These are phyloP conservation scores for Zaprionus ghesquierei DNA, from an alignment of 1,140 invertebrate genomes.

Conservation along the genomic window DNA sequence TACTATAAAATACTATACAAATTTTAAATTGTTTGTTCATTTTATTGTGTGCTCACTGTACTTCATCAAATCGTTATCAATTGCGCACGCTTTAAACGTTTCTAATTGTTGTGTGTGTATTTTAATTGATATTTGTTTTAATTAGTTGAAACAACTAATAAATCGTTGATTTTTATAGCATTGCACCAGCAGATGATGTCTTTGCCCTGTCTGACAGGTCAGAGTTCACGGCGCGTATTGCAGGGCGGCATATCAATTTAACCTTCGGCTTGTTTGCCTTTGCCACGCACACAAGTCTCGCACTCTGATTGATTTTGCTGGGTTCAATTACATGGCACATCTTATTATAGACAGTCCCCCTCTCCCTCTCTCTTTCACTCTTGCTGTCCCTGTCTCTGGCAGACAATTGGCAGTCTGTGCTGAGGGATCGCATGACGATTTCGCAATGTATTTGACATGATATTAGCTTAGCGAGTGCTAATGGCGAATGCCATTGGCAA, in stretches of 20 bases:
- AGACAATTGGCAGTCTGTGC: slow-evolving; percentile 30
- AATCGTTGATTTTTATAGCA: background rate
- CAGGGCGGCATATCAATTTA: slow-evolving; percentile 36
- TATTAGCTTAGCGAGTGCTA: slow-evolving; percentile 67
- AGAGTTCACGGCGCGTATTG: slow-evolving; percentile 21
- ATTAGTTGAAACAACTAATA: slow-evolving; percentile 1
- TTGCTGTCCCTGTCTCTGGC: background rate
- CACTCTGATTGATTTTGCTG: slow-evolving; percentile 43
- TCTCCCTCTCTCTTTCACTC: background rate
- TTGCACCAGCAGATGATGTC: background rate
- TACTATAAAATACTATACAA: too few species aligned
- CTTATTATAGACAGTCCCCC: slow-evolving; percentile 20
- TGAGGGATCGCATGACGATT: slow-evolving; percentile 37
- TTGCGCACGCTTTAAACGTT: background rate
- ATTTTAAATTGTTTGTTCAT: too few species aligned
- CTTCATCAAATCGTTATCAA: too few species aligned
- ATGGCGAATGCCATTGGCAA: slow-evolving; percentile 70
- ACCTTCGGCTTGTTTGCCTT: slow-evolving; percentile 34
- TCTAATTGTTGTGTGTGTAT: background rate
- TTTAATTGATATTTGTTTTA: background rate
- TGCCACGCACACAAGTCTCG: slow-evolving; percentile 39
- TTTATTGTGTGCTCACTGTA: background rate
- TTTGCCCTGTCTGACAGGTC: slow-evolving; percentile 14
- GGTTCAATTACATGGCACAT: slow-evolving; percentile 47
- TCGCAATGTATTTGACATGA: slow-evolving; percentile 63